These are phyloP conservation scores for Sebastes nivosus DNA, from an alignment of 2,797 vertebrate genomes.

Conservation along the genomic window DNA sequence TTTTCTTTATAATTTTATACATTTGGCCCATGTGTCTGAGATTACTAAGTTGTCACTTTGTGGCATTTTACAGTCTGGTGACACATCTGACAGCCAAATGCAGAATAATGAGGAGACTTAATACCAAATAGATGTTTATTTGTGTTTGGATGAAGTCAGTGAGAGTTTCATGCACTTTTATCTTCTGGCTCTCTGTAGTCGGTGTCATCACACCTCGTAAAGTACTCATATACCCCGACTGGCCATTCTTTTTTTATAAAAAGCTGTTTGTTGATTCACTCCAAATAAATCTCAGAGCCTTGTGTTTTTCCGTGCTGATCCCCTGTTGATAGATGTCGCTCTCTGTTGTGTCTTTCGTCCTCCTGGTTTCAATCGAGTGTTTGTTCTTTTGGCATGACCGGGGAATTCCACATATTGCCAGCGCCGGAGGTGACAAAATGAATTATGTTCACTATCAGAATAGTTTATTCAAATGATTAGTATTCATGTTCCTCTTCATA, in stretches of 20 bases:
- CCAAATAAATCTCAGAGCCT: conserved; percentile 23
- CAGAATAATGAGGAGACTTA: background rate
- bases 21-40: background rate
- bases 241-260: background rate
- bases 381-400: conserved; percentile 29
- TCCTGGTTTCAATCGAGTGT: conserved; percentile 58
- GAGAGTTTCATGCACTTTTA: background rate
- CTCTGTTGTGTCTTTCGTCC: conserved; percentile 18
- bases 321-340: conserved; percentile 22
- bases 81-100: background rate
- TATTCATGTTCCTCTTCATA: background rate
- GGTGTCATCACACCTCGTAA: conserved; percentile 26
- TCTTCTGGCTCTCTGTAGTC: background rate
- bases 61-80: background rate
- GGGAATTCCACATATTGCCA: conserved; percentile 46
- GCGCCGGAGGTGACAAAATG: conserved; percentile 19
- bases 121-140: background rate
- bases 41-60: background rate
- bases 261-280: conserved; percentile 29
- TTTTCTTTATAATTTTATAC: too few relatives aligned
- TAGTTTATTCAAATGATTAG: background rate
- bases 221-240: background rate
- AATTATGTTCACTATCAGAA: conserved; percentile 16
- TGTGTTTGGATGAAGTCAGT: background rate
- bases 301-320: conserved; percentile 21